Evolutionary conservation across 2,888 invertebrate species (phyloP).

Genomic region (Lathronympha strigana): DNA sequence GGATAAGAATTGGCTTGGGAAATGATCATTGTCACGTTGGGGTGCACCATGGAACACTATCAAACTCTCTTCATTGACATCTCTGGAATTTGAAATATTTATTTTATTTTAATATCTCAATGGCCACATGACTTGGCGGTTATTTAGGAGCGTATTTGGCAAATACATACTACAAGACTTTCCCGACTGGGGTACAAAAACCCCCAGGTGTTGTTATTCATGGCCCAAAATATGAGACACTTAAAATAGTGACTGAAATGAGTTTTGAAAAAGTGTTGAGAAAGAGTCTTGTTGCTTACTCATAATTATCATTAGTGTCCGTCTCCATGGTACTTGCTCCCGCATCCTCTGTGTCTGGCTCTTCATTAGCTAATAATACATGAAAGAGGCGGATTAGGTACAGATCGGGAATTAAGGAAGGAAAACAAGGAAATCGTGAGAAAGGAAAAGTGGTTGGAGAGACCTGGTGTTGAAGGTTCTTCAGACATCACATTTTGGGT

Average conservation of each 20-base stretch:
- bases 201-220: too few relatives aligned
- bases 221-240: too few relatives aligned
- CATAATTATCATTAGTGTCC: conserved; percentile 45
- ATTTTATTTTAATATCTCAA: background rate
- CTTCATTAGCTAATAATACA: conserved; percentile 28
- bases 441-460: conserved; percentile 46
- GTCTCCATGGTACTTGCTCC: conserved; percentile 27
- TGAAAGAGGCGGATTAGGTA: conserved; percentile 11
- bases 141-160: too few relatives aligned
- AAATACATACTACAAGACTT: too few relatives aligned
- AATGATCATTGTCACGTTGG: conserved; percentile 63
- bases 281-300: conserved; percentile 44
- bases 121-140: background rate
- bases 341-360: conserved; percentile 8
- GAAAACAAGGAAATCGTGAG: conserved; percentile 41
- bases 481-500: conserved; percentile 50
- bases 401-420: conserved; percentile 40
- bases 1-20: conserved; percentile 65
- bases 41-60: conserved; percentile 61
- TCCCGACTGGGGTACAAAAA: too few relatives aligned
- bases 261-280: too few relatives aligned
- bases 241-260: too few relatives aligned
- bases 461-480: conserved; percentile 60
- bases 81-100: conserved; percentile 53
- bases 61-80: conserved; percentile 58